phyloP scores from a whole-genome alignment of 2,797 vertebrate species.

The Semaprochilodus insignis region DNA sequence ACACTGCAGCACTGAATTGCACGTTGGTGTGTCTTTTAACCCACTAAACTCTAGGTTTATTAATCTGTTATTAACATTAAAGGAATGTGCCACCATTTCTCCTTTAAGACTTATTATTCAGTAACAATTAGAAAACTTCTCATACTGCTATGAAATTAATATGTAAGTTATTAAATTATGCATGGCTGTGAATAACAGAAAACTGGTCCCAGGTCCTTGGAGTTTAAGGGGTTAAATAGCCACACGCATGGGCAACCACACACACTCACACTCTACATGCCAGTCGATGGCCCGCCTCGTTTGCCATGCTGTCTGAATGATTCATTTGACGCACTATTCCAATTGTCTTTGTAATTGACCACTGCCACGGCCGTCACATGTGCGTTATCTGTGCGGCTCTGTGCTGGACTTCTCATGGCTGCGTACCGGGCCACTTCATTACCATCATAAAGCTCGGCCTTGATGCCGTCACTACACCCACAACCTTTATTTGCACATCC shows the following conservation, averaged over 20 bases:
- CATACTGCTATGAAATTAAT: no score
- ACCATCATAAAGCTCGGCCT: conserved; percentile 83
- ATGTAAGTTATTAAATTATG: not conserved
- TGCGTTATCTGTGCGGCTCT: conserved; percentile 75
- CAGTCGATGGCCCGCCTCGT: conserved; percentile 76
- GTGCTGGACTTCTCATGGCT: conserved; percentile 76
- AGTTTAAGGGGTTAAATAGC: not conserved
- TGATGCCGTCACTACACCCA: conserved; percentile 76
- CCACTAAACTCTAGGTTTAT: not conserved
- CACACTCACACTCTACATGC: conserved; percentile 76
- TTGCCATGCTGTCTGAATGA: conserved; percentile 81
- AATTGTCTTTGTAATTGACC: conserved; percentile 83
- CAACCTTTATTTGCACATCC: conserved; percentile 84
- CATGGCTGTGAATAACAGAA: not conserved
- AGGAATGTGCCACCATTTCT: not conserved
- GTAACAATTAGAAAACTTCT: no score
- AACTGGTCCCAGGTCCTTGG: not conserved
- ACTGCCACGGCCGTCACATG: conserved; percentile 79
- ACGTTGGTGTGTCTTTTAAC: conserved; percentile 80
- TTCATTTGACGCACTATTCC: conserved; percentile 78
- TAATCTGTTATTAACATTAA: conserved; percentile 62
- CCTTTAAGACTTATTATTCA: no score
- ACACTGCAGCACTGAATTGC: conserved; percentile 69
- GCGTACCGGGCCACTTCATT: conserved; percentile 71
- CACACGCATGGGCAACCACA: conserved; percentile 72